Percentiles rank a stretch among this genome's conserved stretches.
These are phyloP conservation scores for Antheraea pernyi DNA, from an alignment of 1,140 invertebrate genomes.

Conservation along the genomic window DNA sequence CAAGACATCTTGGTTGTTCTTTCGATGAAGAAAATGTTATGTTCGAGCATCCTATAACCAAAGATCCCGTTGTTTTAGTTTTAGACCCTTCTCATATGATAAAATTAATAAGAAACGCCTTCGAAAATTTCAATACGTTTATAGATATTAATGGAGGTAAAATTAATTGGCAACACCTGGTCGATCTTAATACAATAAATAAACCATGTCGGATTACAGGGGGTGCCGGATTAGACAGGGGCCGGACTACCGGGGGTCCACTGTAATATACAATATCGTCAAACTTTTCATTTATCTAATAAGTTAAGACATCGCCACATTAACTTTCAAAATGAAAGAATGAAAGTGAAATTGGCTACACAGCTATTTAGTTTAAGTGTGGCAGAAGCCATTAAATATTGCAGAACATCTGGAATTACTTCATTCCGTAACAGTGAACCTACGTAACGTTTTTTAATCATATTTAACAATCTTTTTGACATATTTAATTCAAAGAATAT, in stretches of 20 bases:
- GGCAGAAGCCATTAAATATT: slow-evolving; percentile 26
- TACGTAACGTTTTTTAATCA: slow-evolving; percentile 10
- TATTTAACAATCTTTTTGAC: slow-evolving; percentile 27
- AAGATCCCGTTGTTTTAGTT: background rate
- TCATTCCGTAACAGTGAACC: slow-evolving; percentile 17
- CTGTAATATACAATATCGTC: slow-evolving; percentile 18
- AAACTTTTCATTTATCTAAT: slow-evolving; percentile 23
- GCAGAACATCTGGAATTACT: slow-evolving; percentile 13
- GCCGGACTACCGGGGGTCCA: too few relatives aligned
- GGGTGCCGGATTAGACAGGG: too few relatives aligned
- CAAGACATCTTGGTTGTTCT: slow-evolving; percentile 29
- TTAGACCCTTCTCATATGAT: slow-evolving; percentile 20
- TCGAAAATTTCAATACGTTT: slow-evolving; percentile 16
- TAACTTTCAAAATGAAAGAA: slow-evolving; percentile 27
- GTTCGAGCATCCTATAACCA: slow-evolving; percentile 11
- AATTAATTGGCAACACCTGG: slow-evolving; percentile 12
- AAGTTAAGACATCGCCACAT: slow-evolving; percentile 21
- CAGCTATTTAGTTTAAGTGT: slow-evolving; percentile 29
- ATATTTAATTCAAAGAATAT: slow-evolving; percentile 18
- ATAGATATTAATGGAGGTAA: slow-evolving; percentile 15
- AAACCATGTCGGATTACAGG: too few relatives aligned
- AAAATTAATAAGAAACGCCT: slow-evolving; percentile 21
- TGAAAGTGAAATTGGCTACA: slow-evolving; percentile 32
- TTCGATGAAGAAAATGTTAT: slow-evolving; percentile 20
- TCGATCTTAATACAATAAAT: slow-evolving; percentile 11